Base-by-base conservation (phyloP, 2,888 invertebrate species). In the Acrobasis repandana region DNA sequence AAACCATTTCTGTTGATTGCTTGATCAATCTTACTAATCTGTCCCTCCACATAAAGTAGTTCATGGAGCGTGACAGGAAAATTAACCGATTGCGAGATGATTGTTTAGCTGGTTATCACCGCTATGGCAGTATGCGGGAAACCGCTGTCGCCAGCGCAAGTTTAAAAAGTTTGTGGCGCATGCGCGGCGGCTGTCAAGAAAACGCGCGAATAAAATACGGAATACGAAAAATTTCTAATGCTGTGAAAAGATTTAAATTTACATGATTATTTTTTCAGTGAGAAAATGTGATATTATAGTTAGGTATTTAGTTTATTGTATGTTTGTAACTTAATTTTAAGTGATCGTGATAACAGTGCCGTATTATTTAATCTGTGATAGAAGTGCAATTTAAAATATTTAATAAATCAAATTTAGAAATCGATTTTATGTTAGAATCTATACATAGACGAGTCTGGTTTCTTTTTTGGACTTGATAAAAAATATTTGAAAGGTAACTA, bases 141-240 rank as follows among this genome's bases (percentile, higher is more conserved):
- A 72, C 76, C 79, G 79, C 72, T 75, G 87, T 65, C 76, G 77
- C 77, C 79, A 75, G 86, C 86, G 85, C 88, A 79, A 77, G 83
- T 77, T 74, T 67, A 79, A 83, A 80, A 83, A 79, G 75, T 74
- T 75, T 64, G 65, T 63, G 60, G 75, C 82, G 82, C 80, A 76
- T 72, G 81, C 83, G 82, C 77, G 62, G 65, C 58, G 50, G 61
- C 61, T 61, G 54, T 54, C 54, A 63, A 59, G 62, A 72, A 65
- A 70, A 65, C 72, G 83, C 82, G 85, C 78, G 79, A 82, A 61
- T n/a, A n/a, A n/a, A n/a, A n/a, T n/a, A n/a, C 61, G 47, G 33
- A 57, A 61, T 58, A 58, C 33, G 52, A 28, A 54, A 36, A 2
- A n/a, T 28, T 38, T 10, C 6, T 8, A 14, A 14, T 38, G 11